Percentiles rank a stretch among this genome's conserved stretches.
phyloP scores from a whole-genome alignment of 2,888 invertebrate species.

The Troides oblongomaculatus region DNA sequence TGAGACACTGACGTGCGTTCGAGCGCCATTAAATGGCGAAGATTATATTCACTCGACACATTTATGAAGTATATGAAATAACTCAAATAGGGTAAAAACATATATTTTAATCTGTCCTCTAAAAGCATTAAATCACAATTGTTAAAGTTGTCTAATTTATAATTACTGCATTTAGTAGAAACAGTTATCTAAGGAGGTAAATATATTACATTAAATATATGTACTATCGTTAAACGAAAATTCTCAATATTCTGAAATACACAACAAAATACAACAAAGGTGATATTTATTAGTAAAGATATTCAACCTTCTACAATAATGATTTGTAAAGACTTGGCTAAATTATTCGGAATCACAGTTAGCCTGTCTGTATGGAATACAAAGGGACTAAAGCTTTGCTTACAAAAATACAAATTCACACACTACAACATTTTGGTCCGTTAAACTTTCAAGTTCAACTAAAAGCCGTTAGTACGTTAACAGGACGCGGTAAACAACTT shows the following conservation, averaged over 20 bases:
- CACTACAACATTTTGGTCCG: slow-evolving; percentile 9
- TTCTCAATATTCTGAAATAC: neutral
- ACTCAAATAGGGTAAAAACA: no score
- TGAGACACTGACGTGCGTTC: no score
- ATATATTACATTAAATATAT: neutral
- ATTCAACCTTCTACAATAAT: neutral
- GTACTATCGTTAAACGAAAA: neutral
- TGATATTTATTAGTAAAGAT: neutral
- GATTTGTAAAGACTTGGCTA: neutral
- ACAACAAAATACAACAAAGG: neutral
- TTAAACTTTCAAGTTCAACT: neutral
- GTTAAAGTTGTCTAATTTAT: no score
- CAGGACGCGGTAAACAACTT: neutral
- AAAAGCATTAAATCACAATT: no score
- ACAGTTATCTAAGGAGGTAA: neutral
- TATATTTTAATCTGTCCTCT: no score
- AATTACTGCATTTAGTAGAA: no score
- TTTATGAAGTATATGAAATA: no score
- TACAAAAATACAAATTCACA: slow-evolving; percentile 7
- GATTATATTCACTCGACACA: no score
- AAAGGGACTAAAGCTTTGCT: slow-evolving; percentile 6
- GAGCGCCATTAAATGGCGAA: no score
- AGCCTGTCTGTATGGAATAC: neutral
- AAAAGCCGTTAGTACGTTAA: neutral
- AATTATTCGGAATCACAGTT: neutral